Conservation (phyloP, 2,113 vertebrate species). For the Macheiramphus alcinus region DNA sequence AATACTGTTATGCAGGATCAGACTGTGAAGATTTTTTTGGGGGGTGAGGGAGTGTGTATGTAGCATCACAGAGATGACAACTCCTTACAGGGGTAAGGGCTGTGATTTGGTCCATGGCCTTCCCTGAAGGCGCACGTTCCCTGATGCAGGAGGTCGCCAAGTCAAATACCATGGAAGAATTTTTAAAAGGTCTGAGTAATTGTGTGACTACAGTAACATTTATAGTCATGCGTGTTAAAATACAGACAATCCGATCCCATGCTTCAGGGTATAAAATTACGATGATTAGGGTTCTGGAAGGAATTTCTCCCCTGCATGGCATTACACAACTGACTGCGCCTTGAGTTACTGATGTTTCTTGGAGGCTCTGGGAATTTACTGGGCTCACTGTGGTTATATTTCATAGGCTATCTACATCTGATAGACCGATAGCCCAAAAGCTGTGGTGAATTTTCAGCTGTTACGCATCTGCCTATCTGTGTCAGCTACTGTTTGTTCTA, state of each 20-base stretch:
- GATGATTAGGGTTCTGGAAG: not conserved
- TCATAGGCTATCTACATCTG: not conserved
- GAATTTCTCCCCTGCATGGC: not conserved
- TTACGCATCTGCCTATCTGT: accelerated
- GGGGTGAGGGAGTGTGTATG: not conserved
- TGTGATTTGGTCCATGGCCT: not conserved
- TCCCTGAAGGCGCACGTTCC: not conserved
- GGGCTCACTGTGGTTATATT: not conserved
- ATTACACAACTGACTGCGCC: not conserved
- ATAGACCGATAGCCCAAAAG: not conserved
- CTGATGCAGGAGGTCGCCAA: not conserved
- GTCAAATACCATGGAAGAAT: not conserved
- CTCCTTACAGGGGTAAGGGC: not conserved
- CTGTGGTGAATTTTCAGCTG: not conserved
- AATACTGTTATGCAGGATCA: not conserved
- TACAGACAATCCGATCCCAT: not conserved
- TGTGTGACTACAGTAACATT: not conserved
- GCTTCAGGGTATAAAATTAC: not conserved
- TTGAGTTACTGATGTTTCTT: not conserved
- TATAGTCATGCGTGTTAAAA: not conserved
- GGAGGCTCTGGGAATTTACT: not conserved
- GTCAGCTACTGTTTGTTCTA: not conserved
- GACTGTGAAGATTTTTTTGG: not conserved
- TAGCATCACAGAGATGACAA: not conserved
- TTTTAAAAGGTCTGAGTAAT: not conserved